Evolutionary conservation across 2,797 vertebrate genomes (phyloP), one percentile per base, ranked within the genome.

Genomic region (Emys orbicularis): DNA sequence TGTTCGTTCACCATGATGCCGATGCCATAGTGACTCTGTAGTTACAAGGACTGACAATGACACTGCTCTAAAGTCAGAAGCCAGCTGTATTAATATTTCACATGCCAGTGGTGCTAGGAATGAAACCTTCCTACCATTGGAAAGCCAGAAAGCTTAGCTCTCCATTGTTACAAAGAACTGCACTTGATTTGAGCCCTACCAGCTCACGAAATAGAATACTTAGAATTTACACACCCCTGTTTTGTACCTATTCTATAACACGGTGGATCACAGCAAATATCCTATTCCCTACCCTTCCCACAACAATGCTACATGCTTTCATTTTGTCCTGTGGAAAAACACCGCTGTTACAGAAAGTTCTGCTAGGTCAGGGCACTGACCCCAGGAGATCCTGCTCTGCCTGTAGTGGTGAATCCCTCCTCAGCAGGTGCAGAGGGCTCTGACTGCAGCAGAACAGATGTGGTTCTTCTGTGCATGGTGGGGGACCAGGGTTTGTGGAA

Each of bases 11-110:
- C 57, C 84, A 54, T 23, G 1, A 91, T 12, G 81, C 29, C 84
- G 84, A 94, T 95, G 90, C 83, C 93, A 89, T 88, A 79, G 89
- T 94, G 95, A 96, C 57, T 19, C 41, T 94, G 54, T 80, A 87
- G 95, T 93, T 90, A 89, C 77, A 12, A 1, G 52, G 50, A 31
- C 90, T 81, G 86, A 76, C 84, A 12, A 47, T 44, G 90, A 95
- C 92, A 83, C 95, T 94, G 94, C 54, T 94, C 88, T 90, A 90
- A 79, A 84, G 57, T 53, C 11, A 12, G 94, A 90, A 96, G 12
- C 52, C 59, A 82, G 44, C 81, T 87, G 86, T 84, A 91, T 86
- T 79, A 85, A 83, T 41, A 8, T 80, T 86, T 93, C 89, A 23
- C 53, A 77, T 74, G 57, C 27, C 4, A 4, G 15, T 3, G 44